Base-by-base conservation (phyloP, 1,140 invertebrate genomes). In the Propsilocerus akamusi region DNA sequence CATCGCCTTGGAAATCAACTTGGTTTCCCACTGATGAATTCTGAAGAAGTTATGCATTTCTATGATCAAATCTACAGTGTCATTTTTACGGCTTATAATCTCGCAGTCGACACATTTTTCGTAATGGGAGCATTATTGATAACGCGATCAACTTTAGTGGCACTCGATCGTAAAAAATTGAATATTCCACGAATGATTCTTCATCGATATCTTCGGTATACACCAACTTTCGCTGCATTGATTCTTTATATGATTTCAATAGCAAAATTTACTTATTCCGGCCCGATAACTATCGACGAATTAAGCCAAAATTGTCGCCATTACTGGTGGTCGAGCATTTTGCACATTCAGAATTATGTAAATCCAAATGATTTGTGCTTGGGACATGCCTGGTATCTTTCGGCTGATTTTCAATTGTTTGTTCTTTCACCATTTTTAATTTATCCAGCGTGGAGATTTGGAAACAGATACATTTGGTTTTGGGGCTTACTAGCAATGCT, bases 341-440 rank as follows among this genome's bases (percentile, higher is more conserved):
- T 30, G 6, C 28, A 30, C n/a, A 30, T 30, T 3, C 28, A 30
- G n/a, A 30, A 30, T 30, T 30, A 30, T 30, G 10, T 30, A n/a
- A n/a, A 30, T 6, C n/a, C 2, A 2, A 30, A 3, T 2, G n/a
- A 30, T 3, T 11, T 51, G 20, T 77, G 74, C 52, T 58, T 76
- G 46, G 61, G 62, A 25, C 72, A 74, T 50, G 61, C 72, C 0
- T 76, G 73, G 73, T 76, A 75, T 49, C 53, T 76, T 5, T 62
- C 72, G 0, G 69, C 71, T 2, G 72, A 75, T 48, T 68, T 74
- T 48, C 74, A 75, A 46, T 58, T 74, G 4, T 70, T 69, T 53
- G 62, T 72, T 23, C 5, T 73, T 2, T 67, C 68, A 4, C 65
- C 72, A 0, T 20, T 74, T 1, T 49, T 72, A 0, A 55, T 75